These are phyloP conservation scores for Arctia plantaginis DNA, from an alignment of 2,888 invertebrate genomes.

Conservation along the genomic window DNA sequence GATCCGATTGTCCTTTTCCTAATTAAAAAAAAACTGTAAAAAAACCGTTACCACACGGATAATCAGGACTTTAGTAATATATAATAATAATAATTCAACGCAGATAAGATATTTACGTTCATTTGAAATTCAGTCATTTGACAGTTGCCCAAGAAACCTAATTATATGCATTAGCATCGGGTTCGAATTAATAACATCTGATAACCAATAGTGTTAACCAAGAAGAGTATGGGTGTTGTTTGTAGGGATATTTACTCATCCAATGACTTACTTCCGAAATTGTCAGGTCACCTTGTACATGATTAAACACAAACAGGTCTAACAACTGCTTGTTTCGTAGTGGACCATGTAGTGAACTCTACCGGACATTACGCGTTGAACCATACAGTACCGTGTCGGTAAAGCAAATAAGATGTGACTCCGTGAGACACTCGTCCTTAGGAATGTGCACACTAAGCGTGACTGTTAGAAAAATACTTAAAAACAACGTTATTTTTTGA, in stretches of 20 bases:
- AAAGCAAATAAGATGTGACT: slow-evolving; percentile 65
- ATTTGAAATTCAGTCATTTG: no score
- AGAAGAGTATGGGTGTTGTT: slow-evolving; percentile 26
- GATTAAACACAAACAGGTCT: slow-evolving; percentile 60
- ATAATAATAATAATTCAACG: no score
- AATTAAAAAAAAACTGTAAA: no score
- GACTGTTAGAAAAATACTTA: slow-evolving; percentile 18
- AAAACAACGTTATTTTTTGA: slow-evolving; percentile 10
- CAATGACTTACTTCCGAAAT: slow-evolving; percentile 65
- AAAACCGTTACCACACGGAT: no score
- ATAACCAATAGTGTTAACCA: not conserved
- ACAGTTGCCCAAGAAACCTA: not conserved
- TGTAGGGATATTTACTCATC: slow-evolving; percentile 63
- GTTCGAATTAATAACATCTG: not conserved
- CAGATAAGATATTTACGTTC: not conserved
- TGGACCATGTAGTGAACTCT: slow-evolving; percentile 67
- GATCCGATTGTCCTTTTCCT: no score
- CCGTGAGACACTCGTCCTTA: slow-evolving; percentile 69
- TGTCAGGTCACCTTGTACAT: slow-evolving; percentile 40
- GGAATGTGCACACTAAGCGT: slow-evolving; percentile 54
- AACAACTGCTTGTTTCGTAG: slow-evolving; percentile 67
- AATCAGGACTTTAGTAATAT: no score
- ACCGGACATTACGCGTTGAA: slow-evolving; percentile 67
- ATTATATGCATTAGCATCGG: not conserved
- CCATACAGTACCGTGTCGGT: slow-evolving; percentile 61